Evolutionary conservation across 2,888 invertebrate species (phyloP).

Genomic region (Phymatocera aterrima): DNA sequence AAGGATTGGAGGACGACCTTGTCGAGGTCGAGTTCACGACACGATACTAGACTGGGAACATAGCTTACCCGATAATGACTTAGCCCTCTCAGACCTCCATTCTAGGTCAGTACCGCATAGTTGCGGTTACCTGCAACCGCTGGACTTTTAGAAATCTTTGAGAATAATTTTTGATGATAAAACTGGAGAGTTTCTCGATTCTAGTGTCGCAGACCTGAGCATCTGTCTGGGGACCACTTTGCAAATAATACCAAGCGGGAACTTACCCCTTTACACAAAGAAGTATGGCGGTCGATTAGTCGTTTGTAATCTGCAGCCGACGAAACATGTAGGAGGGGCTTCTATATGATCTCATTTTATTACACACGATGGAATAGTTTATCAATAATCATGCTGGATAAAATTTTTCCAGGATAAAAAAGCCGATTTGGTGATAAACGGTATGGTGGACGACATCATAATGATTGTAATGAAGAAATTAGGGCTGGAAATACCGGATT

Average conservation of each 20-base stretch:
- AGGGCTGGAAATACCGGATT: constrained; percentile 84
- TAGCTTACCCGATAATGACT: constrained; percentile 90
- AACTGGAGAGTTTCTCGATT: constrained; percentile 63
- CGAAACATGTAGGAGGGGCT: constrained; percentile 89
- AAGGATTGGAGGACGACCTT: constrained; percentile 81
- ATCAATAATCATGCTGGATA: not conserved
- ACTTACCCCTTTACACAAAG: constrained; percentile 90
- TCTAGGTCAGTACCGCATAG: constrained; percentile 80
- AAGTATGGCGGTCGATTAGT: constrained; percentile 92
- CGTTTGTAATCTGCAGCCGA: constrained; percentile 97
- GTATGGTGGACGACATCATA: constrained; percentile 92
- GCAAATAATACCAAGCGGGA: constrained; percentile 98
- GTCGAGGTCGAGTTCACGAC: constrained; percentile 92
- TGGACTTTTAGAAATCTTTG: not conserved
- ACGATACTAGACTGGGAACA: constrained; percentile 99
- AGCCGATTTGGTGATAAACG: constrained; percentile 91
- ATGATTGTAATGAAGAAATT: constrained; percentile 85
- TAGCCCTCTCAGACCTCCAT: constrained; percentile 90
- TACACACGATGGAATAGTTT: not conserved
- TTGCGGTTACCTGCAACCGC: not conserved
- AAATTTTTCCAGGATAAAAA: constrained; percentile 86
- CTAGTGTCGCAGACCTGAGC: constrained; percentile 93
- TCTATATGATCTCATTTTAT: not conserved
- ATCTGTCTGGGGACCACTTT: constrained; percentile 97
- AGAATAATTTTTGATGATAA: not conserved